Evolutionary conservation across 2,113 vertebrate genomes (phyloP).

Genomic region (Myotis davidii): DNA sequence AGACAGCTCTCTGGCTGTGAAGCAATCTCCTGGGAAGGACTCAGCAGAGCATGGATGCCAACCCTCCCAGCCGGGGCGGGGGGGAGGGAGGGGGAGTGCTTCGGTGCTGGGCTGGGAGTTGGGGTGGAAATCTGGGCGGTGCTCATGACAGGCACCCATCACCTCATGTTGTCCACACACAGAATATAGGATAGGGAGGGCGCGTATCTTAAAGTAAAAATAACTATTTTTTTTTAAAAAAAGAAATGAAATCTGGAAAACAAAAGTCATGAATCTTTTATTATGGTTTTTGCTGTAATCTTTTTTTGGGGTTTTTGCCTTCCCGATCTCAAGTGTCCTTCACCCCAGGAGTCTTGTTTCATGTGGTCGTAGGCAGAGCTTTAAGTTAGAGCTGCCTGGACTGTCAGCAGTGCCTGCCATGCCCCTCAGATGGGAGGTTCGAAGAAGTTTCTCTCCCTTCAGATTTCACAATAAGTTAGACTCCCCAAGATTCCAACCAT

Average conservation of each 20-base stretch:
- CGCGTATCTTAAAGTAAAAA: neutral
- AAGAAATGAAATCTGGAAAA: neutral
- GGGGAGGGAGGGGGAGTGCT: neutral
- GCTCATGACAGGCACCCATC: too few relatives aligned
- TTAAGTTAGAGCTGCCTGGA: neutral
- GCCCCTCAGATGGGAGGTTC: neutral
- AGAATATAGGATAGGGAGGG: neutral
- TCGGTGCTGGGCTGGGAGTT: neutral
- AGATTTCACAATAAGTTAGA: neutral
- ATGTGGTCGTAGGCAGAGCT: neutral
- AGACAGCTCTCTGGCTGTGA: neutral
- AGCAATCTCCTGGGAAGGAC: neutral
- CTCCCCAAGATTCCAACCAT: neutral
- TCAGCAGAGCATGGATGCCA: neutral
- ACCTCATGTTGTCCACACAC: accelerated
- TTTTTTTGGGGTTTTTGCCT: neutral
- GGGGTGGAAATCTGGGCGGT: neutral
- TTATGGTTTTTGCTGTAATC: neutral
- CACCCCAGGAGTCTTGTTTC: neutral
- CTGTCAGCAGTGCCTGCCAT: neutral
- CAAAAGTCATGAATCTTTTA: neutral
- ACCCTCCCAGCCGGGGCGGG: neutral
- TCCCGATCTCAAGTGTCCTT: neutral
- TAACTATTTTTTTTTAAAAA: neutral
- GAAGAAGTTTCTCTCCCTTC: neutral